Evolutionary conservation across 2,888 invertebrate species (phyloP).

Genomic region (Siphlonurus alternatus): DNA sequence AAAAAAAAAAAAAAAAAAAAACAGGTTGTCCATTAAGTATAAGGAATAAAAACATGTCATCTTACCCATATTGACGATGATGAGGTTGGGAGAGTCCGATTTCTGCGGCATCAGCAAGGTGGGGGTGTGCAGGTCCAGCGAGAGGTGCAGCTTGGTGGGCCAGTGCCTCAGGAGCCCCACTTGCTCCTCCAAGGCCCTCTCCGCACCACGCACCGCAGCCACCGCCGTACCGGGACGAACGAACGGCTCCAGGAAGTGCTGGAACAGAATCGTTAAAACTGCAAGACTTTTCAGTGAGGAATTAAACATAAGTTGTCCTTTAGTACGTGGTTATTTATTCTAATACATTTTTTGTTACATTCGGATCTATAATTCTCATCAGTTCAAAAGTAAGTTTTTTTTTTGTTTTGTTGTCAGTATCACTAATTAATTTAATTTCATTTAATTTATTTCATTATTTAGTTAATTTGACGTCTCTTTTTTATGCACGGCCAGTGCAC

Average conservation of each 20-base stretch:
- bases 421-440: too few relatives aligned
- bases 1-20: too few relatives aligned
- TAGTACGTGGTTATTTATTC: background rate
- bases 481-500: too few relatives aligned
- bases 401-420: too few relatives aligned
- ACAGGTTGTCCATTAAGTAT: too few relatives aligned
- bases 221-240: conserved; percentile 18
- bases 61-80: conserved; percentile 56
- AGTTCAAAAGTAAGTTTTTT: too few relatives aligned
- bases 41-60: too few relatives aligned
- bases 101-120: conserved; percentile 61
- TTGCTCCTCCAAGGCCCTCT: conserved; percentile 26
- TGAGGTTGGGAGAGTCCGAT: conserved; percentile 55
- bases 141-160: conserved; percentile 38
- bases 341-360: background rate
- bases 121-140: conserved; percentile 53
- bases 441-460: too few relatives aligned
- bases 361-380: conserved; percentile 1
- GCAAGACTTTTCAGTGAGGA: background rate
- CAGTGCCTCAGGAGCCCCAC: conserved; percentile 28
- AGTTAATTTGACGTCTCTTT: too few relatives aligned
- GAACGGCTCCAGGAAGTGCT: conserved; percentile 41
- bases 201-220: conserved; percentile 20
- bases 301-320: background rate
- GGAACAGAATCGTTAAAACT: conserved; percentile 14